Percentiles rank a stretch among this genome's conserved stretches.
These are phyloP conservation scores for Tridacna crocea DNA, from an alignment of 2,888 invertebrate species.

Conservation along the genomic window DNA sequence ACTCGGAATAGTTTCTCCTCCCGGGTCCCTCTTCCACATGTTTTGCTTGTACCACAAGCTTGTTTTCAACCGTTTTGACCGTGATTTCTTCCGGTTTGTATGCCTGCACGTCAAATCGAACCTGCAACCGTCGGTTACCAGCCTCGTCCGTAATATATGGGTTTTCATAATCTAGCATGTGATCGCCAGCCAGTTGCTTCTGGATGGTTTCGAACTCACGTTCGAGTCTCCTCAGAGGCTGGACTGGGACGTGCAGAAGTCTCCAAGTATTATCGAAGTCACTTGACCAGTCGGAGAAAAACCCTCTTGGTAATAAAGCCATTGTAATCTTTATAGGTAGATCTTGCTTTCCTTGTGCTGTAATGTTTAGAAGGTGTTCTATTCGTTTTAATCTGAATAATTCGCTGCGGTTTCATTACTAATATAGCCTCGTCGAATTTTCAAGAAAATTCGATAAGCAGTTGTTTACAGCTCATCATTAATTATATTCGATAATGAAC, in stretches of 20 bases:
- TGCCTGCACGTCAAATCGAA: conserved; percentile 2
- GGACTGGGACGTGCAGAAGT: conserved; percentile 3
- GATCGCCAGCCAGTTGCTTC: not conserved
- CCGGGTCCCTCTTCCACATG: conserved; percentile 11
- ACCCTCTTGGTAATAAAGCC: not conserved
- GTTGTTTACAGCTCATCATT: too few relatives aligned
- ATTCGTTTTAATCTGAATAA: too few relatives aligned
- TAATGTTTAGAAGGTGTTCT: too few relatives aligned
- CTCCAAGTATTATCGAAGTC: not conserved
- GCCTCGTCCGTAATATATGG: conserved; percentile 1
- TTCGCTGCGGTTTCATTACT: too few relatives aligned
- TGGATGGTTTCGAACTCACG: not conserved
- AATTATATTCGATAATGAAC: too few relatives aligned
- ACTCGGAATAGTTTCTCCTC: conserved; percentile 1
- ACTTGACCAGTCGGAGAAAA: not conserved
- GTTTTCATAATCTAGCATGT: not conserved
- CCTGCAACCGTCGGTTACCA: not conserved
- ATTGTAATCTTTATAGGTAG: not conserved
- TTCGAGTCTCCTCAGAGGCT: conserved; percentile 6
- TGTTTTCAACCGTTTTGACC: not conserved
- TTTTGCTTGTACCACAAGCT: conserved; percentile 1
- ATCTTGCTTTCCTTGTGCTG: too few relatives aligned
- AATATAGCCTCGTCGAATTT: too few relatives aligned
- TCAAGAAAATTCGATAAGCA: too few relatives aligned
- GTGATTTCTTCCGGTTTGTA: conserved; percentile 1